These are phyloP conservation scores for Ditylenchus dipsaci DNA, from an alignment of 1,140 invertebrate species.

Conservation along the genomic window DNA sequence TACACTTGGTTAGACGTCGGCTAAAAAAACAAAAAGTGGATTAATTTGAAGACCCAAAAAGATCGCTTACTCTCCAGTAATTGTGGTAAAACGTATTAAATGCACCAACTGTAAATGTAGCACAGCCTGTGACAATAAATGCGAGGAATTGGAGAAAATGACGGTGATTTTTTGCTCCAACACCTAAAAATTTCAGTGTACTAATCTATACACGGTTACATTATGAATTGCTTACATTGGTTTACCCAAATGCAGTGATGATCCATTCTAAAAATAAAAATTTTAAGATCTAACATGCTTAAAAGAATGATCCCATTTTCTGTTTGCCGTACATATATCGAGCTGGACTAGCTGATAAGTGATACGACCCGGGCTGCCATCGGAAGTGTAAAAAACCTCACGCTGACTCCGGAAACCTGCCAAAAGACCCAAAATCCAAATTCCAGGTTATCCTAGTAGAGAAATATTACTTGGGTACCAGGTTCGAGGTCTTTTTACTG, in stretches of 20 bases:
- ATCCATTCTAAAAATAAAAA: conserved; percentile 46
- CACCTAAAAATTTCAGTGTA: conserved; percentile 6
- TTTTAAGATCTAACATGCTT: conserved; percentile 20
- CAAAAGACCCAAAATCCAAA: too few species aligned
- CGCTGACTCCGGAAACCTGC: too few species aligned
- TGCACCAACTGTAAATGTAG: conserved; percentile 35
- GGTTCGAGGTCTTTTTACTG: too few species aligned
- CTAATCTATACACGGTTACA: not conserved
- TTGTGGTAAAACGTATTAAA: conserved; percentile 42
- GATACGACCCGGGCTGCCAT: too few species aligned
- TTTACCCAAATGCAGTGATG: conserved; percentile 58
- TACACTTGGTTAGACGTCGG: conserved; percentile 33
- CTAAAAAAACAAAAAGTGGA: conserved; percentile 17
- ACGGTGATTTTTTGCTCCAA: conserved; percentile 54
- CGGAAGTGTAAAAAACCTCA: too few species aligned
- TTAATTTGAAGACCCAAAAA: conserved; percentile 14
- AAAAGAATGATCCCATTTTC: too few species aligned
- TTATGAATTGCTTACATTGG: conserved; percentile 27
- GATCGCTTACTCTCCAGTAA: conserved; percentile 37
- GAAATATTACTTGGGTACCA: too few species aligned
- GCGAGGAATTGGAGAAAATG: conserved; percentile 54
- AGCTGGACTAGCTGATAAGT: too few species aligned
- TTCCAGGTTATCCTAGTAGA: too few species aligned
- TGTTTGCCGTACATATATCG: too few species aligned
- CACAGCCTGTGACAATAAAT: conserved; percentile 45